These are phyloP conservation scores for Vidua macroura DNA, from an alignment of 2,113 vertebrate genomes.

Conservation along the genomic window DNA sequence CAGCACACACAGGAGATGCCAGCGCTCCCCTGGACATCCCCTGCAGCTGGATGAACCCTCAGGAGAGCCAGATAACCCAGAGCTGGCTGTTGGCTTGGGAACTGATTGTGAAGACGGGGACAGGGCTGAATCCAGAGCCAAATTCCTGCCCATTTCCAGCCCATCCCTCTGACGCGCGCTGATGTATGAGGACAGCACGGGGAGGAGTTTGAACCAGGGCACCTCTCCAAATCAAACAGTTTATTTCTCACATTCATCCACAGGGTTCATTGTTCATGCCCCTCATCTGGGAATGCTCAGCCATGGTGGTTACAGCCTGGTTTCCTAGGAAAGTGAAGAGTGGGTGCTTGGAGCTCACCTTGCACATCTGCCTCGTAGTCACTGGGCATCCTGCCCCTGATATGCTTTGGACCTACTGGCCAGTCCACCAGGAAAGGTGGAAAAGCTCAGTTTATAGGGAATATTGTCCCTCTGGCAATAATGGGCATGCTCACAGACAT, in stretches of 20 bases:
- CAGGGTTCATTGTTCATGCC: accelerated
- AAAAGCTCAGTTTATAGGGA: background rate
- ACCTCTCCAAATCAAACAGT: background rate
- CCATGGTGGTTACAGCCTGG: background rate
- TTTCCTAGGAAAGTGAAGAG: background rate
- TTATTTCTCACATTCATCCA: background rate
- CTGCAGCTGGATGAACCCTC: background rate
- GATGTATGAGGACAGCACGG: background rate
- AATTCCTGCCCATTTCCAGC: background rate
- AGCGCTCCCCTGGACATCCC: background rate
- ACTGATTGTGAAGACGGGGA: background rate
- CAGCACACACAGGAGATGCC: background rate
- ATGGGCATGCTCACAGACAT: background rate
- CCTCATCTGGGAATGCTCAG: background rate
- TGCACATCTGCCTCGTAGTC: background rate
- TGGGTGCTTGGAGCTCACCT: background rate
- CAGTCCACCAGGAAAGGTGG: background rate
- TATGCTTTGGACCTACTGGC: background rate
- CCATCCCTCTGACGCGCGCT: accelerated
- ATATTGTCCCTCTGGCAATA: background rate
- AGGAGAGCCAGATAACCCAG: background rate
- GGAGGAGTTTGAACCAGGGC: background rate
- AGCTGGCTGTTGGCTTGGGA: background rate
- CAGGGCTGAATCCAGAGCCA: background rate
- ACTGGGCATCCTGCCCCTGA: background rate